Percentiles rank a stretch among this genome's conserved stretches.
Evolutionary conservation across 2,113 vertebrate genomes (phyloP).

Genomic region (Solenodon paradoxus): DNA sequence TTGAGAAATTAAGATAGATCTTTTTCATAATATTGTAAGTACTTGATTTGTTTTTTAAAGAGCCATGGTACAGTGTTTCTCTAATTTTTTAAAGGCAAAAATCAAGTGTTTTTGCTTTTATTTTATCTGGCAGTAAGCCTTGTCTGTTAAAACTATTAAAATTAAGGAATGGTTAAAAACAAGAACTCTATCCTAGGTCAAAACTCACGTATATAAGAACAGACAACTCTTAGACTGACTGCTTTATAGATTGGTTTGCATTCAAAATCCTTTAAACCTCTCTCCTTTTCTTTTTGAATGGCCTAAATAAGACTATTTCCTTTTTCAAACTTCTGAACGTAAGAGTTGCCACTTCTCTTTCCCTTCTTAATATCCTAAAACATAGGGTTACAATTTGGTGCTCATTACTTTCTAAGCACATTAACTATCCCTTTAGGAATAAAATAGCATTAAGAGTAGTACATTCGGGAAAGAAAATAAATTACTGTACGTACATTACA

Average conservation of each 20-base stretch:
- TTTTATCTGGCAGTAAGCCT: not conserved
- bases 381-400: not conserved
- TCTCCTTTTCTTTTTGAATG: not conserved
- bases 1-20: not conserved
- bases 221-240: not conserved
- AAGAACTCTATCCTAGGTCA: too few relatives aligned
- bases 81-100: not conserved
- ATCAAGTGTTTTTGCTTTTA: not conserved
- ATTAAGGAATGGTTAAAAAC: not conserved
- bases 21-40: not conserved
- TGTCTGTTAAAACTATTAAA: not conserved
- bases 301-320: not conserved
- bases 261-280: not conserved
- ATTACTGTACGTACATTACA: not conserved
- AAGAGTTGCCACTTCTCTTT: not conserved
- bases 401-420: slow-evolving; percentile 7
- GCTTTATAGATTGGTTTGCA: not conserved
- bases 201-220: not conserved
- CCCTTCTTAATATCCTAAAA: not conserved
- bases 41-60: not conserved
- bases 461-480: not conserved
- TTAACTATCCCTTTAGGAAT: not conserved
- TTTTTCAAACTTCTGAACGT: not conserved
- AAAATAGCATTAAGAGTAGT: not conserved
- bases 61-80: not conserved